phyloP scores from a whole-genome alignment of 1,140 invertebrate genomes.

The Sminthurides bifidus region DNA sequence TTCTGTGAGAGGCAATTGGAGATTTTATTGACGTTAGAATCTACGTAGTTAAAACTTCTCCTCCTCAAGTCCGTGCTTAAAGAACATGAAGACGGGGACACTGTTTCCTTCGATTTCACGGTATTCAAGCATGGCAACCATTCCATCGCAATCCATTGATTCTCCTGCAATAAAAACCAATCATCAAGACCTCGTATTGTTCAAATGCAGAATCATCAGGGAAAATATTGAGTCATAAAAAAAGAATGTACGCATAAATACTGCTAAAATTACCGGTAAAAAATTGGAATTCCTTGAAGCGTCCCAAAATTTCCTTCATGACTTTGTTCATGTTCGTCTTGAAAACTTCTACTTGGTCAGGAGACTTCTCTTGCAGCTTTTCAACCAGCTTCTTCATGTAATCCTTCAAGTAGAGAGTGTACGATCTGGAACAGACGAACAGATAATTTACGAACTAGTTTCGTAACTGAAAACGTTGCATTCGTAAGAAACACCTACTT shows the following conservation, averaged over 20 bases:
- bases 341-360: constrained; percentile 73
- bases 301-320: constrained; percentile 81
- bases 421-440: constrained; percentile 43
- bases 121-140: constrained; percentile 87
- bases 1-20: neutral
- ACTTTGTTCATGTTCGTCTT: constrained; percentile 90
- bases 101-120: constrained; percentile 71
- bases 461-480: too few species aligned
- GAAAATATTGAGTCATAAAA: neutral
- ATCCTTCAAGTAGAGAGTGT: constrained; percentile 83
- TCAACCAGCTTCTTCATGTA: constrained; percentile 89
- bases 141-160: constrained; percentile 85
- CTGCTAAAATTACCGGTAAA: constrained; percentile 52
- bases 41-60: constrained; percentile 67
- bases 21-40: constrained; percentile 7
- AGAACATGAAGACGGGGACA: constrained; percentile 81
- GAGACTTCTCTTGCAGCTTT: constrained; percentile 63
- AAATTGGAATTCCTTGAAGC: constrained; percentile 88
- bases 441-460: neutral
- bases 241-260: neutral
- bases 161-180: constrained; percentile 50
- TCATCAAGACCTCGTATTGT: neutral
- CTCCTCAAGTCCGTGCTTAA: constrained; percentile 87
- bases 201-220: neutral
- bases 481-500: constrained; percentile 40